These are phyloP conservation scores for Ondatra zibethicus DNA, from an alignment of 2,113 vertebrate genomes.

Conservation along the genomic window DNA sequence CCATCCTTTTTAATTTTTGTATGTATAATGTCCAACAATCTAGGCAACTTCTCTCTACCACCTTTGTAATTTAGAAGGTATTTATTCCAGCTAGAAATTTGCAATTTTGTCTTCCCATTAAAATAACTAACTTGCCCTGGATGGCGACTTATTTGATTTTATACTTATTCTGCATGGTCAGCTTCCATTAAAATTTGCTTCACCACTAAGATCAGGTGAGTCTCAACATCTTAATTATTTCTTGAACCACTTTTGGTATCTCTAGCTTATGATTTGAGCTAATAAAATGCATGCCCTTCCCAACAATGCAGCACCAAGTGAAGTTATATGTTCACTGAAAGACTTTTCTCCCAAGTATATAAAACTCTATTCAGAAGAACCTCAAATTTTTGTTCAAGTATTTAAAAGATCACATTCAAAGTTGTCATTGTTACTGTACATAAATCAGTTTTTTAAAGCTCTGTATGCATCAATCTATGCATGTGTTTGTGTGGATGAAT, in stretches of 20 bases:
- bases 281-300: background rate
- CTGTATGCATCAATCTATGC: background rate
- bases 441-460: background rate
- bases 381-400: slow-evolving; percentile 14
- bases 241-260: background rate
- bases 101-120: background rate
- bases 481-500: background rate
- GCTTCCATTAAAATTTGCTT: background rate
- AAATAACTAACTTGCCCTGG: background rate
- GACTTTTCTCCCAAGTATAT: slow-evolving; percentile 4
- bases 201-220: background rate
- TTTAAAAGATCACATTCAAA: slow-evolving; percentile 10
- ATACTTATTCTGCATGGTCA: background rate
- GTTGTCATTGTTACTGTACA: background rate
- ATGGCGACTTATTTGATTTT: background rate
- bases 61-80: background rate
- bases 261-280: background rate
- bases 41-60: background rate
- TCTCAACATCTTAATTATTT: slow-evolving; percentile 20
- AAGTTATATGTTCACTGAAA: background rate
- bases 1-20: background rate
- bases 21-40: background rate
- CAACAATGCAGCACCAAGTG: background rate
- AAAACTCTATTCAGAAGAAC: slow-evolving; percentile 4
- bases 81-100: background rate